Evolutionary conservation across 2,888 invertebrate genomes (phyloP), one percentile per base, ranked within the genome.

Genomic region (Hyposoter didymator): DNA sequence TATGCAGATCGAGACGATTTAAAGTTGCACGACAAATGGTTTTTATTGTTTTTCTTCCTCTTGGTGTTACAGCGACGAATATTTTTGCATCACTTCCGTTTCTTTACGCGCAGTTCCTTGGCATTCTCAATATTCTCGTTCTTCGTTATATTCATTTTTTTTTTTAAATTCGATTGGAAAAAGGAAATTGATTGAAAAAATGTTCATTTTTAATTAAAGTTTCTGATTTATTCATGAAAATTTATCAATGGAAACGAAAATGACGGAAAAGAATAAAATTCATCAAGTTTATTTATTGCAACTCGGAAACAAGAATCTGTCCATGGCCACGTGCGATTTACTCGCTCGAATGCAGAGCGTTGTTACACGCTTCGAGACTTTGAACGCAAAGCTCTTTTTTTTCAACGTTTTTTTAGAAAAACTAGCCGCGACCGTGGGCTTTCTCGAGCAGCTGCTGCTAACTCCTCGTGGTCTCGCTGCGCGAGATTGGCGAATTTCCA

Each of bases 401-500:
- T 32, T 59, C 19, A 7, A 45, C 45, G 19, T 84, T 80, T 67
- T 84, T 76, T 59, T n/a, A n/a, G n/a, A 8, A 12, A 14, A 72
- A 73, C 35, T 73, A 59, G 47, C 47, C 39, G 52, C 12, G 78
- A 47, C 62, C 17, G 64, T 78, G 72, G 79, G 64, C 43, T 73
- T 80, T 80, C 72, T 64, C 82, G 82, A 82, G 75, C 85, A 85
- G 85, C 85, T 85, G 85, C 75, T 75, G 39, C 67, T 74, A 70
- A 79, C 82, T 74, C 45, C 82, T 74, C 45, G 39, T 47, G 69
- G 22, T 78, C 69, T 83, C 28, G 59, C 78, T 66, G 32, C 28
- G 45, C 85, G 85, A 85, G 89, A 90, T 90, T 92, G 92, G 92
- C 92, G 90, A 82, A 47, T 78, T 28, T 91, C 92, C 92, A 92